A percentile compares a stretch with the other conserved stretches of the same genome.
These are phyloP conservation scores for Mesaphorura yosii DNA, from an alignment of 1,140 invertebrate genomes.

Conservation along the genomic window DNA sequence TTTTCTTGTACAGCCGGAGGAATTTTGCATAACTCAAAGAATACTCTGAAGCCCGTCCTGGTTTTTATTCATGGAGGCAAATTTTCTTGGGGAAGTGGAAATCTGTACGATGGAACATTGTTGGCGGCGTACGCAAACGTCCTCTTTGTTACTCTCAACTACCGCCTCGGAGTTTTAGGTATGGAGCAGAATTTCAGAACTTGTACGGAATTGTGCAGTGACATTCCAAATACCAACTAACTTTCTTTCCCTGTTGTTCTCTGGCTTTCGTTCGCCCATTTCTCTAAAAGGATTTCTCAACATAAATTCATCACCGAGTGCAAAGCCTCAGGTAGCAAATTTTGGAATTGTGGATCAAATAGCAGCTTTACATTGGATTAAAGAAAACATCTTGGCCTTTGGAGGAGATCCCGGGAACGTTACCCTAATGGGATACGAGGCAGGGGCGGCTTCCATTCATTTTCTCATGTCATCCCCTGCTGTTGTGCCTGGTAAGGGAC, in stretches of 20 bases:
- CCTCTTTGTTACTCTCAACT: constrained; percentile 90
- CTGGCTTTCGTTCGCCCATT: constrained; percentile 6
- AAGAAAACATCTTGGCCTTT: constrained; percentile 82
- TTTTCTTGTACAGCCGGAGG: too few species aligned
- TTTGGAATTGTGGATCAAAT: constrained; percentile 91
- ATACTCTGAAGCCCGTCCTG: constrained; percentile 67
- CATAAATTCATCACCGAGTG: constrained; percentile 16
- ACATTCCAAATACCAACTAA: too few species aligned
- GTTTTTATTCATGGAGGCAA: constrained; percentile 87
- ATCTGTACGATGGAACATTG: constrained; percentile 79
- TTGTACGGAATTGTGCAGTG: too few species aligned
- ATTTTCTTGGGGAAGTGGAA: constrained; percentile 69
- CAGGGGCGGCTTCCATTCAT: constrained; percentile 88
- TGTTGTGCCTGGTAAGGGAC: neutral
- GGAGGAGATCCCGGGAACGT: constrained; percentile 79
- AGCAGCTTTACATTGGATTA: constrained; percentile 82
- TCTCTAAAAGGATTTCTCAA: constrained; percentile 31
- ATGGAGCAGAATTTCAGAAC: constrained; percentile 36
- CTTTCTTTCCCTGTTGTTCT: neutral
- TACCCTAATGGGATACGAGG: constrained; percentile 79
- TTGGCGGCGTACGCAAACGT: constrained; percentile 76
- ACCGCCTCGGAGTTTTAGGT: constrained; percentile 82
- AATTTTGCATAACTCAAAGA: too few species aligned
- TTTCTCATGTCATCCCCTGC: constrained; percentile 85
- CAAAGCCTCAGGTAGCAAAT: constrained; percentile 49